Conservation (phyloP, 2,797 vertebrate genomes). For the Microctenopoma stevenorrisi region DNA sequence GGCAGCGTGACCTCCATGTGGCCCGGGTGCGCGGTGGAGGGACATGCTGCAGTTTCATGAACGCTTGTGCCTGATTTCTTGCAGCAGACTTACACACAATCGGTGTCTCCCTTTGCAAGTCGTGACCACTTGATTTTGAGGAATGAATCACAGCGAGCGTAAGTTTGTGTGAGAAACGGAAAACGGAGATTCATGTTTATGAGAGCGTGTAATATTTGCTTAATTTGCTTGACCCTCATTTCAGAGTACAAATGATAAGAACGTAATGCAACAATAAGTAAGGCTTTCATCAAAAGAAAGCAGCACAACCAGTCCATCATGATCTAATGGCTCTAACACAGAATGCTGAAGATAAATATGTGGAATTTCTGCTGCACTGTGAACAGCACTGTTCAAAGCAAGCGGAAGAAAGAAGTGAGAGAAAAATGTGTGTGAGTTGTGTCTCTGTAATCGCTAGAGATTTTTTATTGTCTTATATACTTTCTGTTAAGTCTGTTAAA, state of each 20-base stretch:
- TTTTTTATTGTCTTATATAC: too few species aligned
- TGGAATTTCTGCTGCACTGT: background rate
- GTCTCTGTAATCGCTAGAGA: too few species aligned
- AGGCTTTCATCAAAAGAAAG: conserved; percentile 39
- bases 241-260: background rate
- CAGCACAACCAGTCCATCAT: conserved; percentile 13
- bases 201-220: conserved; percentile 15
- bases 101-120: background rate
- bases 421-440: too few species aligned
- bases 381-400: background rate
- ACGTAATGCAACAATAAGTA: conserved; percentile 32
- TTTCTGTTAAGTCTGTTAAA: too few species aligned
- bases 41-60: background rate
- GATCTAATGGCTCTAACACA: background rate
- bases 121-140: conserved; percentile 15
- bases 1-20: conserved; percentile 9
- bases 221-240: conserved; percentile 1
- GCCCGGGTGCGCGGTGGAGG: background rate
- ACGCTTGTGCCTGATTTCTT: background rate
- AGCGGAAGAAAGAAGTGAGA: conserved; percentile 7
- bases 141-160: conserved; percentile 27
- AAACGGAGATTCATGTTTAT: background rate
- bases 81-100: too few species aligned
- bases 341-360: conserved; percentile 5
- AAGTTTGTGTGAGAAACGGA: background rate